A percentile compares a stretch with the other conserved stretches of the same genome.
Evolutionary conservation across 1,140 invertebrate species (phyloP).

Genomic region (Macrosteles quadrilineatus): DNA sequence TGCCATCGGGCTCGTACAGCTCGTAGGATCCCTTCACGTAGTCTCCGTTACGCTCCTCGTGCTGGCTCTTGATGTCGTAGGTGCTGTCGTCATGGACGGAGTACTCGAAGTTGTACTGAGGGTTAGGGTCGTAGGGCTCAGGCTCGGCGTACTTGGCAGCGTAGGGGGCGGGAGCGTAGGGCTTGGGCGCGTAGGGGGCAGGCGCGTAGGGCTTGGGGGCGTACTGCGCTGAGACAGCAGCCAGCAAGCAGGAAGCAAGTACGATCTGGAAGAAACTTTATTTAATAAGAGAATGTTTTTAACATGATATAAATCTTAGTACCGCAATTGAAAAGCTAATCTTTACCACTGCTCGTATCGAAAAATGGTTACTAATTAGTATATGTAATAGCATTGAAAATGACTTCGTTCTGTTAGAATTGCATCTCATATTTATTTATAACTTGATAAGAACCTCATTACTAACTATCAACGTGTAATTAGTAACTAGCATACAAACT

Average conservation of each 20-base stretch:
- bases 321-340: too few species aligned
- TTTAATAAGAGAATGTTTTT: background rate
- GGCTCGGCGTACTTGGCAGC: slow-evolving; percentile 45
- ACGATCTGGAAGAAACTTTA: slow-evolving; percentile 4
- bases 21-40: slow-evolving; percentile 49
- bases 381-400: too few species aligned
- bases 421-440: too few species aligned
- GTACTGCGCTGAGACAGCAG: slow-evolving; percentile 21
- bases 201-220: slow-evolving; percentile 3
- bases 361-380: too few species aligned
- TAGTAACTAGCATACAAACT: too few species aligned
- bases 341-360: too few species aligned
- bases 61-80: slow-evolving; percentile 58
- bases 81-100: slow-evolving; percentile 57
- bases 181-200: slow-evolving; percentile 39
- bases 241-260: slow-evolving; percentile 21
- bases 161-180: slow-evolving; percentile 39
- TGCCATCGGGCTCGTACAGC: slow-evolving; percentile 43
- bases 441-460: too few species aligned
- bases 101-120: slow-evolving; percentile 57
- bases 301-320: too few species aligned
- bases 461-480: too few species aligned
- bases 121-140: slow-evolving; percentile 31
- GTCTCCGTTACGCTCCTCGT: slow-evolving; percentile 57
- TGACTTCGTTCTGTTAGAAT: too few species aligned